phyloP scores from a whole-genome alignment of 2,113 vertebrate genomes.

The Diglossa brunneiventris region DNA sequence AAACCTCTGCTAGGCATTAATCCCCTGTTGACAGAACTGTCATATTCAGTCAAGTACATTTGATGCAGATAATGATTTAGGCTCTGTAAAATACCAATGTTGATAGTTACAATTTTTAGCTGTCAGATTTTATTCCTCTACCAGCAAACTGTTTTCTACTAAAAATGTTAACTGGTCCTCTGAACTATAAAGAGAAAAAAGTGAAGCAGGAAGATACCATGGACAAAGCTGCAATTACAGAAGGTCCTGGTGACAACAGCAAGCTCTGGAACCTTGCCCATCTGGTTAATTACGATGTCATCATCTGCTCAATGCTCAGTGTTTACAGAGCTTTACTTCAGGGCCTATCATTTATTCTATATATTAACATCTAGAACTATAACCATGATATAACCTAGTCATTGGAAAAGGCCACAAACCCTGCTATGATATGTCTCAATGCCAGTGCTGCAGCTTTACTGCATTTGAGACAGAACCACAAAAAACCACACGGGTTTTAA shows the following conservation, averaged over 20 bases:
- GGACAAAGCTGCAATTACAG: slow-evolving; percentile 42
- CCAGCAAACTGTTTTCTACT: not conserved
- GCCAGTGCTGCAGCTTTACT: slow-evolving; percentile 39
- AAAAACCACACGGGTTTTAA: slow-evolving; percentile 21
- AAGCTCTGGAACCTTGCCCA: slow-evolving; percentile 44
- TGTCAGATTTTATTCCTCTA: slow-evolving; percentile 9
- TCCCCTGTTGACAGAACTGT: not conserved
- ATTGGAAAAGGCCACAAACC: slow-evolving; percentile 63
- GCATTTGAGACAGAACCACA: slow-evolving; percentile 26
- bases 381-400: slow-evolving; percentile 53
- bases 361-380: slow-evolving; percentile 73
- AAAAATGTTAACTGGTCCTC: slow-evolving; percentile 18
- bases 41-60: not conserved
- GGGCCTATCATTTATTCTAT: slow-evolving; percentile 72
- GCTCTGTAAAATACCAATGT: not conserved
- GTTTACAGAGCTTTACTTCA: slow-evolving; percentile 62
- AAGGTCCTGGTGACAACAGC: slow-evolving; percentile 41
- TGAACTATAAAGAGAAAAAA: slow-evolving; percentile 1
- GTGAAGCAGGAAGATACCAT: slow-evolving; percentile 45
- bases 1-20: not conserved
- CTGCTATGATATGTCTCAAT: not conserved
- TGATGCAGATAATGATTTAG: not conserved
- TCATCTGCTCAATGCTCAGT: slow-evolving; percentile 9
- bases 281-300: slow-evolving; percentile 59
- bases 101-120: slow-evolving; percentile 6